Conservation (phyloP, 1,140 invertebrate species). For the Zaprionus camerounensis region DNA sequence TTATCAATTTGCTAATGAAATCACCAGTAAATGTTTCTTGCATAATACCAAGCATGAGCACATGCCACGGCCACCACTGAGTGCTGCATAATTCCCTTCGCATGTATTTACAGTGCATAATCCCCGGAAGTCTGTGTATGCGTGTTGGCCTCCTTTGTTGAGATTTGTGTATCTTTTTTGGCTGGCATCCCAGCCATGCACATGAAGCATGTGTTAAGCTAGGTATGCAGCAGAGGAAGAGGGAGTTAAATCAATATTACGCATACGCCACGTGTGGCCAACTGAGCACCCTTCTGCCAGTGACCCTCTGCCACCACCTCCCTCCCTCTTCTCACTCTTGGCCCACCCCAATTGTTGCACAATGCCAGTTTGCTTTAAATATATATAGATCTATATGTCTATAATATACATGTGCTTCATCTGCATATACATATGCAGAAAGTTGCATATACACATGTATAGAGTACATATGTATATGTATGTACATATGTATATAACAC, state of each 20-base stretch:
- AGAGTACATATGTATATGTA: neutral
- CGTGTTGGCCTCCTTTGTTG: neutral
- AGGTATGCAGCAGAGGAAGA: neutral
- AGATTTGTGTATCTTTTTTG: slow-evolving; percentile 23
- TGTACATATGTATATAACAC: slow-evolving; percentile 34
- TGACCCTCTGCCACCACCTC: neutral
- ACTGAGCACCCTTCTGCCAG: slow-evolving; percentile 17
- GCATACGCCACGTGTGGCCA: slow-evolving; percentile 48
- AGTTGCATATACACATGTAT: neutral
- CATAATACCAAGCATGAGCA: slow-evolving; percentile 16
- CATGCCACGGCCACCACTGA: slow-evolving; percentile 9
- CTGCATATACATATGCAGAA: neutral
- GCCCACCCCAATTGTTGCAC: slow-evolving; percentile 46
- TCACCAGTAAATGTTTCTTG: neutral
- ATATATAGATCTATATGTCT: neutral
- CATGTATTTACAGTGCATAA: slow-evolving; percentile 13
- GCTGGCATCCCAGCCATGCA: slow-evolving; percentile 8
- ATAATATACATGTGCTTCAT: neutral
- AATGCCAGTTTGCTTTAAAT: slow-evolving; percentile 13
- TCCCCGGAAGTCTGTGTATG: slow-evolving; percentile 29
- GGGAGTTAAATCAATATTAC: slow-evolving; percentile 50
- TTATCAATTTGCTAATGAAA: neutral
- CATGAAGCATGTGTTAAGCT: slow-evolving; percentile 5
- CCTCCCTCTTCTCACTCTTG: neutral
- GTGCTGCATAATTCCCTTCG: slow-evolving; percentile 26